A percentile compares a stretch with the other conserved stretches of the same genome.
Conservation (phyloP, 2,888 invertebrate genomes). For the Allacma fusca region DNA sequence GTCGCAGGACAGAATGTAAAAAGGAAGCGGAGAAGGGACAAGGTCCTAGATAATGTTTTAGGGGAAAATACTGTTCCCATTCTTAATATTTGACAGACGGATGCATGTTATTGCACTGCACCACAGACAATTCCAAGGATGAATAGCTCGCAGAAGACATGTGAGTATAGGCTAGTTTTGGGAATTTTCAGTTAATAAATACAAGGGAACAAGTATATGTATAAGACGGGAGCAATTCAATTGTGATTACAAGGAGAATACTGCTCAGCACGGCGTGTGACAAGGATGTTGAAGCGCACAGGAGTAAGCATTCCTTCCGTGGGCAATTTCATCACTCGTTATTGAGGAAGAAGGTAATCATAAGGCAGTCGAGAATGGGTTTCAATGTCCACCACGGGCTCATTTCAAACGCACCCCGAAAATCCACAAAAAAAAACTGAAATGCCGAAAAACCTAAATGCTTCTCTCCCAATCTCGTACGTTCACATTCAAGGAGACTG, state of each 20-base stretch:
- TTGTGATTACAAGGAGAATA: slow-evolving; percentile 4
- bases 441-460: background rate
- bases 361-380: slow-evolving; percentile 59
- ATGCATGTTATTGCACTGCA: slow-evolving; percentile 20
- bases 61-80: background rate
- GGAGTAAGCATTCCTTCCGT: slow-evolving; percentile 50
- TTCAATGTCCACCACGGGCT: slow-evolving; percentile 39
- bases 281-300: slow-evolving; percentile 13
- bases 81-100: slow-evolving; percentile 20
- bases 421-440: slow-evolving; percentile 22
- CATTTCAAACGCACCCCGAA: slow-evolving; percentile 29
- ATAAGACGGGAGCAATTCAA: background rate
- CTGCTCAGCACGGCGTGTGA: slow-evolving; percentile 4
- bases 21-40: background rate
- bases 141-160: background rate
- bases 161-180: background rate
- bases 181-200: background rate
- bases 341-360: slow-evolving; percentile 62
- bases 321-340: slow-evolving; percentile 61
- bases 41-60: background rate
- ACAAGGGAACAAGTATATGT: background rate
- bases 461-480: background rate
- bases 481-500: slow-evolving; percentile 13
- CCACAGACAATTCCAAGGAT: slow-evolving; percentile 1
- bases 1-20: no score